A percentile compares a stretch with the other conserved stretches of the same genome.
Evolutionary conservation across 2,797 vertebrate species (phyloP).

Genomic region (Danio jaintianensis): DNA sequence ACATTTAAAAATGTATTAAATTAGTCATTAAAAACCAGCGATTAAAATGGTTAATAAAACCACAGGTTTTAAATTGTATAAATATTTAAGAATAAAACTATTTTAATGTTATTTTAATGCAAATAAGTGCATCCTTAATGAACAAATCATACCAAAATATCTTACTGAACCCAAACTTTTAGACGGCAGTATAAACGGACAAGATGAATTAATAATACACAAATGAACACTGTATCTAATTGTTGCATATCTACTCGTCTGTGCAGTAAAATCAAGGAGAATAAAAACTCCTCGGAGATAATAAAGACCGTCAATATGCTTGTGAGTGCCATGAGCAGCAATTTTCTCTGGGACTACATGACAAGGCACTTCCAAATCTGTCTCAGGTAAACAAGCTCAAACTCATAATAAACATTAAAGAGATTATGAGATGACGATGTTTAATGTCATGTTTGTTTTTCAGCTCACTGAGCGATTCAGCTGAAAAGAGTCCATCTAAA

Average conservation of each 20-base stretch:
- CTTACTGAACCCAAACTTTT: no score
- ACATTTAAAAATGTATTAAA: no score
- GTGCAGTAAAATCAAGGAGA: conserved; percentile 91
- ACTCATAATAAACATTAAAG: conserved; percentile 23
- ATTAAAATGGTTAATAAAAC: no score
- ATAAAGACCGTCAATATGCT: conserved; percentile 94
- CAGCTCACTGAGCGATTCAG: conserved; percentile 62
- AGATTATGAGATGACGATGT: neutral
- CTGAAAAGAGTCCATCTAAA: conserved; percentile 31
- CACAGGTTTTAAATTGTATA: neutral
- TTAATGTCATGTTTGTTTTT: neutral
- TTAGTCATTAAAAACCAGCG: no score
- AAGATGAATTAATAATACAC: neutral
- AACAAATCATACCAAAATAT: neutral
- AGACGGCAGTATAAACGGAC: no score
- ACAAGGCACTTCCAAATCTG: conserved; percentile 85
- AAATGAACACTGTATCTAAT: neutral
- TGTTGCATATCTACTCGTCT: neutral
- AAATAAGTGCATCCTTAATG: no score
- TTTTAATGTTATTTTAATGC: no score
- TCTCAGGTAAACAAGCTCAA: conserved; percentile 79
- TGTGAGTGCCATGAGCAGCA: conserved; percentile 88
- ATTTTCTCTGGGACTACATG: conserved; percentile 97
- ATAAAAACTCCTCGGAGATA: conserved; percentile 92
- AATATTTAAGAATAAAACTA: neutral